Conservation (phyloP, 2,888 invertebrate species). For the Siphonodentalium dalli region DNA sequence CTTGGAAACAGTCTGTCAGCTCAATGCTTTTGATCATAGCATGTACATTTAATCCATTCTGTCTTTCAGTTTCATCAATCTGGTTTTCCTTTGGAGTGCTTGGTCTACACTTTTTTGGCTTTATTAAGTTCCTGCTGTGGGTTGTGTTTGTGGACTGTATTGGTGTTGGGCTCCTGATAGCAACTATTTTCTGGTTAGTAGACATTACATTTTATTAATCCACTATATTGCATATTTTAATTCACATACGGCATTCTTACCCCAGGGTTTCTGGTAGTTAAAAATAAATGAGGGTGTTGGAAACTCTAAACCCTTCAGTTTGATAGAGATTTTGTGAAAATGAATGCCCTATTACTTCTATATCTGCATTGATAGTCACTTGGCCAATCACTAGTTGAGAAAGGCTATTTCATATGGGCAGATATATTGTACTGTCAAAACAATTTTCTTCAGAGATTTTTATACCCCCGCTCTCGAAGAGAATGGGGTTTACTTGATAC, state of each 20-base stretch:
- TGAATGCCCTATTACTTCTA: neutral
- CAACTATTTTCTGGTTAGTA: conserved; percentile 85
- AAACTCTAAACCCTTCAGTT: neutral
- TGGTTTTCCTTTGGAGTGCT: conserved; percentile 85
- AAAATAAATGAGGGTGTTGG: neutral
- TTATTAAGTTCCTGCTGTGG: conserved; percentile 85
- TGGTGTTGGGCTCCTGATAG: conserved; percentile 83
- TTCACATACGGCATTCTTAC: too few relatives aligned
- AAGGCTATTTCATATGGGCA: too few relatives aligned
- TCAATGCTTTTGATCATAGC: neutral
- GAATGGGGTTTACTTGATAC: too few relatives aligned
- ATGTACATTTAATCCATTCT: conserved; percentile 18
- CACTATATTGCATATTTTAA: too few relatives aligned
- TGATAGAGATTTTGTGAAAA: neutral
- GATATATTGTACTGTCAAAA: too few relatives aligned
- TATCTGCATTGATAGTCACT: too few relatives aligned
- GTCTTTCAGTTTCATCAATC: conserved; percentile 82
- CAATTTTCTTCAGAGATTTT: too few relatives aligned
- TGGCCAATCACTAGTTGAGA: too few relatives aligned
- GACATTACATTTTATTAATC: neutral
- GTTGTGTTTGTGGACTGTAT: conserved; percentile 95
- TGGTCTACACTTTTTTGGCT: conserved; percentile 71
- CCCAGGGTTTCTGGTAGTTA: too few relatives aligned
- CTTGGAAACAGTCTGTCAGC: too few relatives aligned
- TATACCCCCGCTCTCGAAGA: too few relatives aligned